Base-by-base conservation (phyloP, 2,888 invertebrate species). In the Pollenia angustigena region DNA sequence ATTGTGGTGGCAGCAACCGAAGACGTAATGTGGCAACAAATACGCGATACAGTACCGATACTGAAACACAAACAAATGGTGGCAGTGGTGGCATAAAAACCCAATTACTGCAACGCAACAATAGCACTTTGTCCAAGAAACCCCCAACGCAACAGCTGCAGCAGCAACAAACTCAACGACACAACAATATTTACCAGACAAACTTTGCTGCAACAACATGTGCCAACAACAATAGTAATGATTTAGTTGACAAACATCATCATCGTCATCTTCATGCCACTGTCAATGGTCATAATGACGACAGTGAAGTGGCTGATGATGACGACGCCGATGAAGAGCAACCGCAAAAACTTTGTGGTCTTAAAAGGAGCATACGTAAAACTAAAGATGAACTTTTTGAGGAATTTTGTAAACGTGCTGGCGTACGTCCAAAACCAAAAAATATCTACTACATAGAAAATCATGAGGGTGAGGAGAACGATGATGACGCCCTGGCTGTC, bases 321-420 rank as follows among this genome's bases (percentile, higher is more conserved):
- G 88, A 89, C 14, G 88, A 88, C 12, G 84, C 69, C 42, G 88
- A 88, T 66, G 89, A 89, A 10, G 89, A 88, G 42, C 88, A 88
- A 72, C 88, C 90, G 1, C 89, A 89, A 6, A 88, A 88, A 58
- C 78, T 92, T 12, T 92, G 93, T 68, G 93, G 93, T 23, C 87
- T 93, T 12, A 92, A 92, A 82, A 90, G 92, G 10, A 91, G 91
- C 12, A 89, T 92, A 78, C 91, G 92, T 23, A 93, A 93, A 88
- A 92, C 93, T 72, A 93, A 93, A 89, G 93, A 93, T 85, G 93
- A 93, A 81, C 90, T 93, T n/a, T 93, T 93, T 87, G 91, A 91
- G 80, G 93, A 93, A 83, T 92, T 93, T 83, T 93, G 93, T 85
- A 92, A 92, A 76, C 90, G 91, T 14, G 91, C 93, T 52, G 93